phyloP scores from a whole-genome alignment of 2,797 vertebrate genomes.

The Anguilla obscura region DNA sequence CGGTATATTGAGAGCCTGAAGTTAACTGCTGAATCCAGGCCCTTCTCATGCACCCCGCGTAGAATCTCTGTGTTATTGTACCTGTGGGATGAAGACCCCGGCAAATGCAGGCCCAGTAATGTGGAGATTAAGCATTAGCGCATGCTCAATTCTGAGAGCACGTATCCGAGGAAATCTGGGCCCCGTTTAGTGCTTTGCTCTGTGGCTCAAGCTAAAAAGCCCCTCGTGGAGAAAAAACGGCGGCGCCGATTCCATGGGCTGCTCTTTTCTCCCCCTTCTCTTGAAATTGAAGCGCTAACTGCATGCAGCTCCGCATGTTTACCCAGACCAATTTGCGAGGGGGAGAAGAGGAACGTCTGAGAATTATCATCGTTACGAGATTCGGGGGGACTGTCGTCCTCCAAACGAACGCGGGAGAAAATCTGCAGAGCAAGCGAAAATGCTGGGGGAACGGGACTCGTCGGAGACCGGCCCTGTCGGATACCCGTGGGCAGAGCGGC shows the following conservation, averaged over 20 bases:
- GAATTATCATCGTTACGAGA: slow-evolving; percentile 23
- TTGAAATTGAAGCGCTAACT: slow-evolving; percentile 21
- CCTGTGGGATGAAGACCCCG: not conserved
- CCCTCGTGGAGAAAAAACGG: slow-evolving; percentile 17
- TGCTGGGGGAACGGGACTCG: slow-evolving; percentile 22
- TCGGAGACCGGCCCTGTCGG: slow-evolving; percentile 32
- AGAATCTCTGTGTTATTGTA: not conserved
- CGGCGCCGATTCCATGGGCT: not conserved
- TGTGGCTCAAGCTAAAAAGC: not conserved
- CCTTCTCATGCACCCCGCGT: not conserved
- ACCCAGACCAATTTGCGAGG: slow-evolving; percentile 24
- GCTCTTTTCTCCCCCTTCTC: not conserved
- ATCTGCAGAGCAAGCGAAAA: slow-evolving; percentile 34
- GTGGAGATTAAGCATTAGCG: slow-evolving; percentile 19
- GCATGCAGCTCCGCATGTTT: slow-evolving; percentile 16
- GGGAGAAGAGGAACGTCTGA: slow-evolving; percentile 1
- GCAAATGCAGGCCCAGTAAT: slow-evolving; percentile 20
- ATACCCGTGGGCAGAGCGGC: slow-evolving; percentile 25
- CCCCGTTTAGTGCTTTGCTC: not conserved
- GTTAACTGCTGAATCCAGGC: not conserved
- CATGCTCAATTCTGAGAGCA: slow-evolving; percentile 17
- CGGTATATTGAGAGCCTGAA: not conserved
- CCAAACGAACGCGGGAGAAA: not conserved
- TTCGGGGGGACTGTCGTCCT: slow-evolving; percentile 7
- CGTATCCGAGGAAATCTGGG: slow-evolving; percentile 6